Percentiles rank a stretch among this genome's conserved stretches.
Evolutionary conservation across 2,888 invertebrate species (phyloP).

Genomic region (Brachyopa scutellaris): DNA sequence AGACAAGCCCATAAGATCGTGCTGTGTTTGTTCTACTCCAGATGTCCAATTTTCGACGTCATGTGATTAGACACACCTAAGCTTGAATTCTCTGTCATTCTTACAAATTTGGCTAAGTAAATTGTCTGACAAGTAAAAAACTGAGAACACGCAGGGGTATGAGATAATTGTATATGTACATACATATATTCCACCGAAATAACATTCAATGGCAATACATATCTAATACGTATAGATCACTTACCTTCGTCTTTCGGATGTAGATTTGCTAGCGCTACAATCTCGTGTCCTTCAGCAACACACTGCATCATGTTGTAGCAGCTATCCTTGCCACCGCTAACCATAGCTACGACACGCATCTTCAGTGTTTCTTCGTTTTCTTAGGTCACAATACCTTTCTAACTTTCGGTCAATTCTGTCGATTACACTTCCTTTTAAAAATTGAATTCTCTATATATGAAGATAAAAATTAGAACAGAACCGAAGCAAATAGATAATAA

Average conservation of each 20-base stretch:
- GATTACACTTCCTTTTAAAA: conserved; percentile 15
- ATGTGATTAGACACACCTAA: no score
- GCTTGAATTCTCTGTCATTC: no score
- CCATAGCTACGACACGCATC: conserved; percentile 94
- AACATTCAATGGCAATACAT: background rate
- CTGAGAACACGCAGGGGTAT: no score
- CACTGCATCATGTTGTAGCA: conserved; percentile 99
- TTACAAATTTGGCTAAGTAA: no score
- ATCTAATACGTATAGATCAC: no score
- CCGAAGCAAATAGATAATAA: conserved; percentile 24
- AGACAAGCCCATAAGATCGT: no score
- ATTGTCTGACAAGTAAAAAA: no score
- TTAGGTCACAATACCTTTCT: background rate
- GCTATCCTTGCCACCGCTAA: conserved; percentile 99
- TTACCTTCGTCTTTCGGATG: conserved; percentile 92
- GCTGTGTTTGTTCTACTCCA: no score
- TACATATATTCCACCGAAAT: background rate
- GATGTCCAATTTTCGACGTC: no score
- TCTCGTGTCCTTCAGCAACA: conserved; percentile 94
- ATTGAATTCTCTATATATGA: conserved; percentile 25
- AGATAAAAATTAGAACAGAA: background rate
- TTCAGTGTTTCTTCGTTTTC: conserved; percentile 73
- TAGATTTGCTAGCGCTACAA: conserved; percentile 98
- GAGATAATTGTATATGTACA: no score
- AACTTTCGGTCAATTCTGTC: background rate